Evolutionary conservation across 2,888 invertebrate genomes (phyloP).

Genomic region (Apodemia duryi): DNA sequence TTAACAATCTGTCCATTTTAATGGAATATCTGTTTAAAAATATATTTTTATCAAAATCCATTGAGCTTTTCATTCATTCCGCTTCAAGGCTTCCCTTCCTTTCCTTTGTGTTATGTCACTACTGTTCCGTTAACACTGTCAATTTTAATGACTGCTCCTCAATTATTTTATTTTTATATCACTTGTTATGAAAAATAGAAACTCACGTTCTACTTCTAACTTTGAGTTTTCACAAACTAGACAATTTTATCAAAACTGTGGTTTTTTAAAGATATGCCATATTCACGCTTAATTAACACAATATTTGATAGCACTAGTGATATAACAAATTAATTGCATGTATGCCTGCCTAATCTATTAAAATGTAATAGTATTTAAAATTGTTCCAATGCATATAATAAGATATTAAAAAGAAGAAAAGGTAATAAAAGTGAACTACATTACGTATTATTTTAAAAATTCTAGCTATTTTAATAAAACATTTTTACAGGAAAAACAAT

Average conservation of each 20-base stretch:
- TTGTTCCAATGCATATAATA: background rate
- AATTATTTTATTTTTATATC: background rate
- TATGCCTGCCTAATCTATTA: background rate
- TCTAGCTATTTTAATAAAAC: slow-evolving; percentile 24
- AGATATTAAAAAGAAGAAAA: background rate
- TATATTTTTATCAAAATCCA: slow-evolving; percentile 72
- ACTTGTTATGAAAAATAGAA: background rate
- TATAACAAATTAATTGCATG: background rate
- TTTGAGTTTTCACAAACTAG: background rate
- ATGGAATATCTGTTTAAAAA: slow-evolving; percentile 65
- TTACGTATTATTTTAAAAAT: background rate
- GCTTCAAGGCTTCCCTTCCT: slow-evolving; percentile 49
- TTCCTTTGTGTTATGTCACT: slow-evolving; percentile 30
- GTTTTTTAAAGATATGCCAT: background rate
- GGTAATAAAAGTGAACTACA: background rate
- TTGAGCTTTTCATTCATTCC: slow-evolving; percentile 72
- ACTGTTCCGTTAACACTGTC: slow-evolving; percentile 14
- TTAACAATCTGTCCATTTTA: slow-evolving; percentile 66
- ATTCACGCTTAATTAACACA: background rate
- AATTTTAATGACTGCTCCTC: slow-evolving; percentile 1
- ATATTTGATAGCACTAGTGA: slow-evolving; percentile 1
- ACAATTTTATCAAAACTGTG: background rate
- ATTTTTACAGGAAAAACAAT: slow-evolving; percentile 84
- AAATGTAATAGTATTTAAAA: background rate
- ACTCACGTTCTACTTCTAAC: slow-evolving; percentile 1